phyloP scores from a whole-genome alignment of 1,140 invertebrate species.

The Lethrus apterus region DNA sequence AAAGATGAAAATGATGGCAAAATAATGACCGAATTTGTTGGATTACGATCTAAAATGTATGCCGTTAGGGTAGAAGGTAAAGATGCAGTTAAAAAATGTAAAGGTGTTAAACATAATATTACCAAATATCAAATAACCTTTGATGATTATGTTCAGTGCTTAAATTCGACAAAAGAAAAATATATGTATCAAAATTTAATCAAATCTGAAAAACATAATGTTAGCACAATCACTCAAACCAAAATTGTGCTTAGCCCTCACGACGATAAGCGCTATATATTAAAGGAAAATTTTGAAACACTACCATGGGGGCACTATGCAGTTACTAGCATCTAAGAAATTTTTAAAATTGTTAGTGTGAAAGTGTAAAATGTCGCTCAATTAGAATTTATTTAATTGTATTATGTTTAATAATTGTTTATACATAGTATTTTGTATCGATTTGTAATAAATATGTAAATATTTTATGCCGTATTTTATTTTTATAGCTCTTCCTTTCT shows the following conservation, averaged over 20 bases:
- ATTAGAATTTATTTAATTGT: no score
- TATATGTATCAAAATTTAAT: slow-evolving; percentile 12
- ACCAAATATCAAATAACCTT: slow-evolving; percentile 22
- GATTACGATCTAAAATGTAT: slow-evolving; percentile 41
- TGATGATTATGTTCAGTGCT: slow-evolving; percentile 26
- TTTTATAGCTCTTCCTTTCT: no score
- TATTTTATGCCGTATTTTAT: no score
- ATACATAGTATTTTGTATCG: no score
- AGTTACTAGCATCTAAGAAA: no score
- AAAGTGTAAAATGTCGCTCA: no score
- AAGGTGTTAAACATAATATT: slow-evolving; percentile 26
- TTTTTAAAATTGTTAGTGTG: no score
- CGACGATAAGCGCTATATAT: slow-evolving; percentile 14
- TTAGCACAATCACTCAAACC: slow-evolving; percentile 21
- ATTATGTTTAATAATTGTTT: no score
- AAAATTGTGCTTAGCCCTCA: slow-evolving; percentile 21
- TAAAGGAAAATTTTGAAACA: slow-evolving; percentile 5
- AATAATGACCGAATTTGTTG: slow-evolving; percentile 30
- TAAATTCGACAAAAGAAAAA: slow-evolving; percentile 13
- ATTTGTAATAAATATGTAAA: no score
- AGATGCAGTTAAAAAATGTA: slow-evolving; percentile 24
- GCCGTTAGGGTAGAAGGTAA: slow-evolving; percentile 22
- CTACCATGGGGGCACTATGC: slow-evolving; percentile 18
- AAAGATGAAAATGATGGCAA: slow-evolving; percentile 40
- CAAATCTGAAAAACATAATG: slow-evolving; percentile 18